Evolutionary conservation across 1,140 invertebrate species (phyloP), one percentile per base, ranked within the genome.

Genomic region (Diplogasteroides magnus): DNA sequence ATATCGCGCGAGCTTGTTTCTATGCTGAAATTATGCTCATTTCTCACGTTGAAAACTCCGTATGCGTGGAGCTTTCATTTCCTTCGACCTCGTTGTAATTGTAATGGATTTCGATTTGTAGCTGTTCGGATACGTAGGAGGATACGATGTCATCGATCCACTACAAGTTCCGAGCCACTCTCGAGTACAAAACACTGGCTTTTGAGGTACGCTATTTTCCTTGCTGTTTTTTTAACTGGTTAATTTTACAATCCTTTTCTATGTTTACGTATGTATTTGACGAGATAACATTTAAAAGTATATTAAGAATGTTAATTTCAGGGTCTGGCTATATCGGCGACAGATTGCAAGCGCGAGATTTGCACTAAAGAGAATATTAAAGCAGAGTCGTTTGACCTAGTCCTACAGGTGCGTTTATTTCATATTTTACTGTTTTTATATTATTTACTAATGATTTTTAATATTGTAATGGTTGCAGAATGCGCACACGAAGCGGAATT

Each of bases 151-250:
- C 84, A 90, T 96, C 93, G 78, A 91, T 98, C 69, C 93, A 97
- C 85, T 98, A 97, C 85, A 97, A 97, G 85, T 97, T 98, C 83
- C 97, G 96, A 86, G 93, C 92, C 78, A 90, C 91, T 62, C 87
- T 94, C 77, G 91, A 95, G 81, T 95, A 90, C 86, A 93, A 96
- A 83, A 95, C 93, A 2, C 89, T 97, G 59, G 94, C 91, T 26
- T 97, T 98, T 83, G 94, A 98, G 88, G 37, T 48, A 19, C 19
- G 6, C 37, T 48, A 48, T n/a, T n/a, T 48, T 11, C 37, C 19
- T 48, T 48, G 6, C 6, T 48, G 19, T 48, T 48, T 48, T 48
- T 48, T 19, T 19, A 48, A 48, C 37, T 48, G 6, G 37, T n/a
- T n/a, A n/a, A n/a, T n/a, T n/a, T n/a, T n/a, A n/a, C n/a, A n/a